Evolutionary conservation across 2,888 invertebrate genomes (phyloP), one percentile per base, ranked within the genome.

Genomic region (Augochlorella aurata): DNA sequence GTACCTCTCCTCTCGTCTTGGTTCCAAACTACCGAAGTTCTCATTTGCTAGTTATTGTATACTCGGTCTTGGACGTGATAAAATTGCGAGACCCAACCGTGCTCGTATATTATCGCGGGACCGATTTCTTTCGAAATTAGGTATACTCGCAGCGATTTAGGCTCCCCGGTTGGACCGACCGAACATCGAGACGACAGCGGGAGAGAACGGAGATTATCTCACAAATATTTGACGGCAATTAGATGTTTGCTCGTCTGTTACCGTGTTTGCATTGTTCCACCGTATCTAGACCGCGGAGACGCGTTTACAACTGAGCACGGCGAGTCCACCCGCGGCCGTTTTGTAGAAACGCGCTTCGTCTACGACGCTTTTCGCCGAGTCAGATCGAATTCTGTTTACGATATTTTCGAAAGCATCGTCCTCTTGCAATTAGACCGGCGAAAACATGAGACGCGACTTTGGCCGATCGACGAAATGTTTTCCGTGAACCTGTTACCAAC

Each of bases 211-310:
- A 89, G 92, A 92, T 93, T 90, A 93, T 91, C 91, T 90, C 79
- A 90, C 92, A 93, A 93, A 93, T 93, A 92, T 93, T 92, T 93
- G 92, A 91, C 89, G 87, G 90, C 91, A 93, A 93, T 93, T 93
- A 93, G 91, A 87, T 93, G 92, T 93, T 93, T 93, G 90, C 91
- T 83, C 90, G 88, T 89, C 91, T 87, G 91, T 92, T 92, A 90
- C 89, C 84, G 83, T 92, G 90, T 92, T 92, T 93, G 89, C 92
- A 89, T 87, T 86, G 88, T 90, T 91, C 88, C 88, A 84, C 86
- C 89, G 85, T 91, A 92, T 92, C 90, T 90, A 90, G 90, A 90
- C 88, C 90, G 87, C 70, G 84, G 86, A 86, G 87, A 86, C 88
- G 89, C 85, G 84, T 89, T 90, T 89, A 89, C 84, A 90, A 83